These are phyloP conservation scores for Percopsis transmontana DNA, from an alignment of 2,113 vertebrate species.

Conservation along the genomic window DNA sequence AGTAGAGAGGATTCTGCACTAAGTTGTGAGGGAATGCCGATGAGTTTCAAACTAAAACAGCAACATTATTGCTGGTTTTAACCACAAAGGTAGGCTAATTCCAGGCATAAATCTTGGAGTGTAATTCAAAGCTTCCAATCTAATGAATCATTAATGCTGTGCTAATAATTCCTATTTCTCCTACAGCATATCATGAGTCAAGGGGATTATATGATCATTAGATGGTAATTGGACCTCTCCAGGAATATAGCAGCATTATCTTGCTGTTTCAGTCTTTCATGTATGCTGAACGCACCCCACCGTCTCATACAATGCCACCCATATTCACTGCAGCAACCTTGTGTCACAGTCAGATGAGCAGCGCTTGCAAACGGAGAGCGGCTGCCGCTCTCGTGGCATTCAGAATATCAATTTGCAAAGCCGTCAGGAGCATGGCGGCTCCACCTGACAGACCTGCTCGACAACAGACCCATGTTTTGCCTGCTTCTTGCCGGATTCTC, in stretches of 20 bases:
- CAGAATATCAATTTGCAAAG: neutral
- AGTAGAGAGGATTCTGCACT: too few relatives aligned
- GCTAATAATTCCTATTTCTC: neutral
- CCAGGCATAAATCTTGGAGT: too few relatives aligned
- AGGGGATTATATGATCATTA: too few relatives aligned
- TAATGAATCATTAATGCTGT: neutral
- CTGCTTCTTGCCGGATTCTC: neutral
- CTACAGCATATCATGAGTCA: too few relatives aligned
- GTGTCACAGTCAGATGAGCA: neutral
- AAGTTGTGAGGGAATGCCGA: too few relatives aligned
- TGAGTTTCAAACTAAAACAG: too few relatives aligned
- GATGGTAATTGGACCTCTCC: too few relatives aligned
- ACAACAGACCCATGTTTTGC: neutral
- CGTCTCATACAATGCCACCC: neutral
- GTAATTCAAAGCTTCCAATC: neutral
- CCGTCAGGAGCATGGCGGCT: neutral
- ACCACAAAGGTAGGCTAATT: too few relatives aligned
- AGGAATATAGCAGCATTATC: too few relatives aligned
- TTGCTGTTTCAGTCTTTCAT: too few relatives aligned
- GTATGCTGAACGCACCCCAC: neutral
- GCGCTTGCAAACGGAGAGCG: neutral
- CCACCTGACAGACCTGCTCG: conserved; percentile 7
- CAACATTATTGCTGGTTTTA: too few relatives aligned
- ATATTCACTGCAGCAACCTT: neutral
- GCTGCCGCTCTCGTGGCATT: neutral